phyloP scores from a whole-genome alignment of 2,113 vertebrate genomes.

The Paralichthys olivaceus region DNA sequence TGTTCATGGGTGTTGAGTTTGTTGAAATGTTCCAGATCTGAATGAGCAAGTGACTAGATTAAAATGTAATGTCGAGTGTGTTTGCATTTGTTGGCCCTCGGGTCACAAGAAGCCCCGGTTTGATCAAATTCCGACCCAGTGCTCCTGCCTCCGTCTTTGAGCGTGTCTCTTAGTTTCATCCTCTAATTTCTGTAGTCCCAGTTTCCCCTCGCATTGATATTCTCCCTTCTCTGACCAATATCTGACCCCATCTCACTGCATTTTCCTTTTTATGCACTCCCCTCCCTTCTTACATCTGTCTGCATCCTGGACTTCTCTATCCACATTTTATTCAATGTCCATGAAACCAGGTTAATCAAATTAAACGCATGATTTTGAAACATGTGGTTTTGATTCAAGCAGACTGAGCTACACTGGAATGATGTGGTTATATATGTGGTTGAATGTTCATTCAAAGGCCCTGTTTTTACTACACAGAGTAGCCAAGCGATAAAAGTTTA shows the following conservation, averaged over 20 bases:
- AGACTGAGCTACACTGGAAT: neutral
- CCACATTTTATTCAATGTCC: neutral
- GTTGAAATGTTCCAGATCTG: neutral
- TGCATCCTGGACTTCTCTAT: neutral
- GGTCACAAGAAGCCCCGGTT: slow-evolving; percentile 48
- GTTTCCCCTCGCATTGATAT: slow-evolving; percentile 34
- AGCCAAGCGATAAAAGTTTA: slow-evolving; percentile 64
- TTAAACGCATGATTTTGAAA: too few species aligned
- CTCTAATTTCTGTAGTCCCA: slow-evolving; percentile 26
- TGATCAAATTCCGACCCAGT: slow-evolving; percentile 39
- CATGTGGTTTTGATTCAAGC: slow-evolving; percentile 17
- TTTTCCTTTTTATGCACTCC: neutral
- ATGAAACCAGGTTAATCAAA: neutral
- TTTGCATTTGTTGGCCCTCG: slow-evolving; percentile 30
- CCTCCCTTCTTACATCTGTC: neutral
- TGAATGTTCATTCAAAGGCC: too few species aligned
- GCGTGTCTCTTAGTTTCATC: slow-evolving; percentile 4
- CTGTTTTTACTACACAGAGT: slow-evolving; percentile 56
- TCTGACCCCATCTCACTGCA: slow-evolving; percentile 29
- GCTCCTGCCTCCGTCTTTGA: neutral
- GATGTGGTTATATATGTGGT: neutral
- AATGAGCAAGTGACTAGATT: neutral
- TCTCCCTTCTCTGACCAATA: slow-evolving; percentile 49
- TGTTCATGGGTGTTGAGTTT: neutral
- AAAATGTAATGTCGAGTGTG: neutral